A percentile compares a stretch with the other conserved stretches of the same genome.
Evolutionary conservation across 1,140 invertebrate genomes (phyloP).

Genomic region (Acromyrmex echinatior): DNA sequence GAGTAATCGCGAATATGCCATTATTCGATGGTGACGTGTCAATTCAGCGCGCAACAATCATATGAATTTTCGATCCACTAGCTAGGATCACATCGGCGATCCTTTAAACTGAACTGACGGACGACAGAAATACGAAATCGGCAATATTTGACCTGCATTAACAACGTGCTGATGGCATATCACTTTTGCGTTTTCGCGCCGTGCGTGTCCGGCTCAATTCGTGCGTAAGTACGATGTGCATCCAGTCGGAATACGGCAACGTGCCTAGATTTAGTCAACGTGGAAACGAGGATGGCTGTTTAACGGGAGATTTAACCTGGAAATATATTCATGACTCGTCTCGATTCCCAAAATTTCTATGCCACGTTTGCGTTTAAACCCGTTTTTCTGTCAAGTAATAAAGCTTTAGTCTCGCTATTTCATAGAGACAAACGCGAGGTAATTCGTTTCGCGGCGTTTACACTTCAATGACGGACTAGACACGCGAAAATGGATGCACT

Average conservation of each 20-base stretch:
- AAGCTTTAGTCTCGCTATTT: slow-evolving; percentile 22
- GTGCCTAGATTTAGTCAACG: slow-evolving; percentile 7
- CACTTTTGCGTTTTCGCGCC: slow-evolving; percentile 12
- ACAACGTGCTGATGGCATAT: slow-evolving; percentile 23
- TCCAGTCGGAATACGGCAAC: slow-evolving; percentile 13
- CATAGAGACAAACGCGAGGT: not conserved
- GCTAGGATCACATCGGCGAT: slow-evolving; percentile 14
- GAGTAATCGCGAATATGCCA: not conserved
- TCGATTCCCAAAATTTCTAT: slow-evolving; percentile 35
- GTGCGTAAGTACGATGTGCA: not conserved
- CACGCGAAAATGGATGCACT: slow-evolving; percentile 44
- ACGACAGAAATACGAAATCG: slow-evolving; percentile 34
- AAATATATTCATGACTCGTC: slow-evolving; percentile 32
- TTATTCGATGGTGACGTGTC: slow-evolving; percentile 51
- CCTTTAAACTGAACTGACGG: slow-evolving; percentile 15
- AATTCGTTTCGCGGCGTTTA: slow-evolving; percentile 51
- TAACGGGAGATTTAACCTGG: slow-evolving; percentile 47
- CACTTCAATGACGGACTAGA: slow-evolving; percentile 12
- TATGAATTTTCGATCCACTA: slow-evolving; percentile 26
- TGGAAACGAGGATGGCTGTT: slow-evolving; percentile 23
- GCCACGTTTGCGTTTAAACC: slow-evolving; percentile 21
- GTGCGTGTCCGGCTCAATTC: not conserved
- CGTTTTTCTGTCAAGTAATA: not conserved
- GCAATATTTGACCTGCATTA: slow-evolving; percentile 39
- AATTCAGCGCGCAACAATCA: slow-evolving; percentile 56